Conservation (phyloP, 2,888 invertebrate species). For the Eristalinus aeneus region DNA sequence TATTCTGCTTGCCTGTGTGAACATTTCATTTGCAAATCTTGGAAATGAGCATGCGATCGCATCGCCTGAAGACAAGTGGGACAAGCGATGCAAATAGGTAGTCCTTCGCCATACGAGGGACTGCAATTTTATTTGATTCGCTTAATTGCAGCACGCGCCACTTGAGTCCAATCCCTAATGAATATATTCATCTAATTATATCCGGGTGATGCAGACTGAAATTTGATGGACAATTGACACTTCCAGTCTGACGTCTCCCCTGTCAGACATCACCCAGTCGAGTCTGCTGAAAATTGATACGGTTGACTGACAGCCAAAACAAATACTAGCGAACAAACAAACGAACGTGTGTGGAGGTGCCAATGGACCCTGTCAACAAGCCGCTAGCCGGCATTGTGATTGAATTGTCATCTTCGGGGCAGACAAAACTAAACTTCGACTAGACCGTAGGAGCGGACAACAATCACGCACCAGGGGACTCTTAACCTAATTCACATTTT, state of each 20-base stretch:
- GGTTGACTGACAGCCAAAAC: conserved; percentile 13
- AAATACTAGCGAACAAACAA: background rate
- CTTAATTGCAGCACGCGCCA: conserved; percentile 34
- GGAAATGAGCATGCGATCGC: conserved; percentile 44
- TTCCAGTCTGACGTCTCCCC: no score
- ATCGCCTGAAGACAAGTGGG: conserved; percentile 13
- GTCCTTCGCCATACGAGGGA: background rate
- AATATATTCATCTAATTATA: conserved; percentile 53
- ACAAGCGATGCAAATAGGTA: conserved; percentile 19
- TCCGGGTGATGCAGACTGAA: conserved; percentile 21
- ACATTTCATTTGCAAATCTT: conserved; percentile 32
- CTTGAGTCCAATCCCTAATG: conserved; percentile 26
- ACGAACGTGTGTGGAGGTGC: background rate
- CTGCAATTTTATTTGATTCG: conserved; percentile 14
- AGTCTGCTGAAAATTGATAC: conserved; percentile 8
- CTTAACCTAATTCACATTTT: conserved; percentile 23
- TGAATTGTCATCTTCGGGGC: conserved; percentile 30
- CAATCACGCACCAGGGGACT: background rate
- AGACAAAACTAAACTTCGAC: background rate
- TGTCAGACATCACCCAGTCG: conserved; percentile 16
- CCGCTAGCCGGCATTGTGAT: conserved; percentile 5
- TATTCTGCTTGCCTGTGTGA: background rate
- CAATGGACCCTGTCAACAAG: conserved; percentile 43
- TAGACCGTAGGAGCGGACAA: background rate
- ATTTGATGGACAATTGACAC: background rate